Evolutionary conservation across 2,888 invertebrate species (phyloP), one percentile per base, ranked within the genome.

Genomic region (Lasioglossum figueresi): DNA sequence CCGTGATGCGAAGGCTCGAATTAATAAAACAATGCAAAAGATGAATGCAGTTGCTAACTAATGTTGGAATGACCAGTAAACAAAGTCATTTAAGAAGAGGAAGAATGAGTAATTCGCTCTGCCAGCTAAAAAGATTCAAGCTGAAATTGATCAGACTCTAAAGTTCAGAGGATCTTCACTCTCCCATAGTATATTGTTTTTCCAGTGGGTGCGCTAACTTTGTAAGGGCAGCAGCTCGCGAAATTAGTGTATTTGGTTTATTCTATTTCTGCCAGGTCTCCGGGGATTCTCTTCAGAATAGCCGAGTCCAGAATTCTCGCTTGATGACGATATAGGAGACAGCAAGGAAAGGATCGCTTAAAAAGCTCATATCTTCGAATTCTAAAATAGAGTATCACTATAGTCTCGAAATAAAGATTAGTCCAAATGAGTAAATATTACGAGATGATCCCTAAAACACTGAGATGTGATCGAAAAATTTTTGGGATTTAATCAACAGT

Each of bases 161-260:
- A 63, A 63, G 27, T 31, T 31, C 31, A 31, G 27, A 31, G 63
- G 16, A 56, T 56, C 14, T 31, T 63, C 16, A 2, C 27, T 59
- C 59, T 31, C 14, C 63, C 63, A 27, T 16, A 16, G 31, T 5
- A 63, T 63, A 63, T 63, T 63, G 63, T 63, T 63, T 63, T 63
- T 63, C 63, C 63, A 63, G 63, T 31, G 63, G 31, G 5, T 16
- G 63, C 27, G 27, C 63, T 63, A 63, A 63, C 63, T 63, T 63
- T 5, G 63, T 31, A 63, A 63, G 31, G 31, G 63, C 63, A 63
- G 63, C 63, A 63, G 63, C 63, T 63, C 63, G 63, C 63, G 63
- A 63, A 63, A 63, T 63, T 63, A 63, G 63, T 63, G 31, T 63
- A 63, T 63, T 63, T 27, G 63, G 27, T 31, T 63, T 63, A 63